Evolutionary conservation across 1,140 invertebrate species (phyloP).

Genomic region (Spodoptera frugiperda): DNA sequence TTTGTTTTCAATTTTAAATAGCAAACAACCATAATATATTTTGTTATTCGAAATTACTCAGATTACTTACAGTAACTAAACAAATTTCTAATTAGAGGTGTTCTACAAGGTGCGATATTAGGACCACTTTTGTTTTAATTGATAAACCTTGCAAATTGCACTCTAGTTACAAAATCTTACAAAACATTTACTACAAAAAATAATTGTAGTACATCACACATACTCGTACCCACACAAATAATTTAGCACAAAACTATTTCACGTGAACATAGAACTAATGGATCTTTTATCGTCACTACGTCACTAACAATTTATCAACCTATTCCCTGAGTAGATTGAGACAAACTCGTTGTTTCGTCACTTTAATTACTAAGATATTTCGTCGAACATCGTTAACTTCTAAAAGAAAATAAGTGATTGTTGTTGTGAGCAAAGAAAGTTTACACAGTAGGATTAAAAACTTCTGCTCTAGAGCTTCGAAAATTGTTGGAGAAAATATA

Average conservation of each 20-base stretch:
- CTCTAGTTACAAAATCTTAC: neutral
- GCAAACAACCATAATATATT: too few relatives aligned
- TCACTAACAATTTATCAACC: constrained; percentile 24
- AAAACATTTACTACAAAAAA: neutral
- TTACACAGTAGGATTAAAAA: neutral
- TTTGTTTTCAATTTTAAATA: neutral
- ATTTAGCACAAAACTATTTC: neutral
- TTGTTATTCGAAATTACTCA: neutral
- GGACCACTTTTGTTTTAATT: neutral
- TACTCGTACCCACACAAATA: neutral
- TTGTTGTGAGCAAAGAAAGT: neutral
- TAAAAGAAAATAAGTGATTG: constrained; percentile 11
- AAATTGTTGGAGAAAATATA: neutral
- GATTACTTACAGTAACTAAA: neutral
- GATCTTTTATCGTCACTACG: neutral
- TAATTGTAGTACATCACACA: too few relatives aligned
- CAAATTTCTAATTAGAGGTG: neutral
- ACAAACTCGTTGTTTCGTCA: constrained; percentile 10
- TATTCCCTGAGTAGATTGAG: constrained; percentile 11
- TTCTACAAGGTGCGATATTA: neutral
- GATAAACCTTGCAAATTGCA: neutral
- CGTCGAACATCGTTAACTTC: constrained; percentile 8
- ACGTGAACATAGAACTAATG: constrained; percentile 31
- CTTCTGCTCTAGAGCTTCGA: constrained; percentile 6
- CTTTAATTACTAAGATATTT: constrained; percentile 22